Evolutionary conservation across 1,140 invertebrate genomes (phyloP).

Genomic region (Pseudomyrmex concolor): DNA sequence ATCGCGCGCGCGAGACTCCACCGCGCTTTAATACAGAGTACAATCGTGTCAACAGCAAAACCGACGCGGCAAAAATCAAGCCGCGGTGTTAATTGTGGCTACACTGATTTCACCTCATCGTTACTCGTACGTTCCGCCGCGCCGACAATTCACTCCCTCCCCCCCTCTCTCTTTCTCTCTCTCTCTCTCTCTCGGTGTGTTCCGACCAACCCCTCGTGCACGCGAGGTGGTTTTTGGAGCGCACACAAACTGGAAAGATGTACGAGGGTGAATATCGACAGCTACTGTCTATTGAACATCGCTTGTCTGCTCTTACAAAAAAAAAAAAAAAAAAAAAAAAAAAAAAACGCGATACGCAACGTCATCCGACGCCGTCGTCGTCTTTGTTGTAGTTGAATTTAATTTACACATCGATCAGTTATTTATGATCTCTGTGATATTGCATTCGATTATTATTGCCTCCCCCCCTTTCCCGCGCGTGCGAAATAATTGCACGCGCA

Average conservation of each 20-base stretch:
- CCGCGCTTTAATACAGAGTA: slow-evolving; percentile 66
- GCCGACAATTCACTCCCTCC: slow-evolving; percentile 48
- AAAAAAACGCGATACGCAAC: background rate
- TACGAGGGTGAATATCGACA: slow-evolving; percentile 75
- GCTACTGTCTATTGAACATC: slow-evolving; percentile 73
- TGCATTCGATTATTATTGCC: background rate
- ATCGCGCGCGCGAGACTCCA: slow-evolving; percentile 31
- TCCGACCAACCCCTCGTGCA: slow-evolving; percentile 43
- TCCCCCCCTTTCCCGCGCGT: too few species aligned
- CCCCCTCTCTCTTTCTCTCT: too few species aligned
- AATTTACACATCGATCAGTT: slow-evolving; percentile 4
- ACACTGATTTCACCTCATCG: slow-evolving; percentile 71
- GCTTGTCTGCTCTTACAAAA: slow-evolving; percentile 51
- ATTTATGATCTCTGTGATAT: background rate
- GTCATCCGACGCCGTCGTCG: slow-evolving; percentile 10
- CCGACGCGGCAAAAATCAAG: slow-evolving; percentile 76
- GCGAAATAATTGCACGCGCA: background rate
- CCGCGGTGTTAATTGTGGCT: slow-evolving; percentile 71
- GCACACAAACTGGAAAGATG: slow-evolving; percentile 61
- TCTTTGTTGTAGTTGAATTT: slow-evolving; percentile 28
- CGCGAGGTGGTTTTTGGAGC: slow-evolving; percentile 45
- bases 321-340: background rate
- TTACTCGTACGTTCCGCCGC: slow-evolving; percentile 64
- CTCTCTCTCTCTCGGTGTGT: background rate
- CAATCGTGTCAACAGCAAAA: slow-evolving; percentile 75